Evolutionary conservation across 1,140 invertebrate genomes (phyloP).

Genomic region (Camponotus floridanus): DNA sequence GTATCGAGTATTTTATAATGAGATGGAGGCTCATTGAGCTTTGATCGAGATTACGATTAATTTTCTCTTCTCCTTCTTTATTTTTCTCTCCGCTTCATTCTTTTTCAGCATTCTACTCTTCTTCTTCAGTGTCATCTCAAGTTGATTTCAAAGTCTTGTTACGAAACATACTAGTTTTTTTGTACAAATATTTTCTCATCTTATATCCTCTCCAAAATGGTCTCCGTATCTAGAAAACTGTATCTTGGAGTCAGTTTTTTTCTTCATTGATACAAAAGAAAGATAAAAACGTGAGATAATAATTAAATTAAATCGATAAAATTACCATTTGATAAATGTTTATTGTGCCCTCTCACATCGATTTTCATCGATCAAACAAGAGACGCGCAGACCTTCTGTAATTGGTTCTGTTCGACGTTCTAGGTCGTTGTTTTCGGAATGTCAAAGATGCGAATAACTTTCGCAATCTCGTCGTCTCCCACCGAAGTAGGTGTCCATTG

Average conservation of each 20-base stretch:
- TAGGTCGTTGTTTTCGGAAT: conserved; percentile 52
- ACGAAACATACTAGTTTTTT: background rate
- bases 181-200: background rate
- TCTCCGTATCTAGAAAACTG: too few species aligned
- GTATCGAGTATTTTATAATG: conserved; percentile 80
- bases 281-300: too few species aligned
- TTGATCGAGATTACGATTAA: conserved; percentile 58
- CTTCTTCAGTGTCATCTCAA: background rate
- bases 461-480: conserved; percentile 44
- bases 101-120: background rate
- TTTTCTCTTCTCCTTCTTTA: conserved; percentile 6
- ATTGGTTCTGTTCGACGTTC: conserved; percentile 48
- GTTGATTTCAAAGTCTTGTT: background rate
- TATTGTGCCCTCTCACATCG: background rate
- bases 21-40: conserved; percentile 30
- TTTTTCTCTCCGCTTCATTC: background rate
- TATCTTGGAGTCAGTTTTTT: too few species aligned
- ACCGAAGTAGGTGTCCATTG: conserved; percentile 46
- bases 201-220: background rate
- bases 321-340: background rate
- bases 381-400: background rate
- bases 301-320: background rate
- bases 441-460: conserved; percentile 62
- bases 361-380: conserved; percentile 15
- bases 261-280: too few species aligned